Percentiles rank a stretch among this genome's conserved stretches.
Conservation (phyloP, 2,888 invertebrate species). For the Cephus pulcher region DNA sequence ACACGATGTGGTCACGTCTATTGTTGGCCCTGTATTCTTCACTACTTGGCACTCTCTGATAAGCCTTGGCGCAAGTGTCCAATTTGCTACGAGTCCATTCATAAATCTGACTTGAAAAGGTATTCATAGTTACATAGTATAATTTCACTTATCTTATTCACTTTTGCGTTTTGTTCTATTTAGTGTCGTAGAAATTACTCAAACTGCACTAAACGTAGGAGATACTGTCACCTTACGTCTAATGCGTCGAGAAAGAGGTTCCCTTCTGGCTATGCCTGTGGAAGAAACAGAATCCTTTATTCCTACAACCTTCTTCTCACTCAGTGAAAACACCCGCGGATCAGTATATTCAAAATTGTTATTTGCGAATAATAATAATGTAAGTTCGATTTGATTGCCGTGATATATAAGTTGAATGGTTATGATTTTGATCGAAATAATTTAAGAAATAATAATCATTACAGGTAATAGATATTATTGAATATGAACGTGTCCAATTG, state of each 20-base stretch:
- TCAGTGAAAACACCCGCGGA: conserved; percentile 68
- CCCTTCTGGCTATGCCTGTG: conserved; percentile 71
- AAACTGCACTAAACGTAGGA: conserved; percentile 71
- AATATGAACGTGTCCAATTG: conserved; percentile 77
- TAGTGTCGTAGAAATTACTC: conserved; percentile 73
- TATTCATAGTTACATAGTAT: conserved; percentile 55
- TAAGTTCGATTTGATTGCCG: conserved; percentile 52
- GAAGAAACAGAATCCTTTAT: conserved; percentile 50
- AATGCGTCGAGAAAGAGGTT: conserved; percentile 84
- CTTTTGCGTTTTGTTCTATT: conserved; percentile 22
- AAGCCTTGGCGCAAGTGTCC: conserved; percentile 88
- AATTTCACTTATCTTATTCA: conserved; percentile 45
- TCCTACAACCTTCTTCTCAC: conserved; percentile 57
- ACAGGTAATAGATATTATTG: conserved; percentile 77
- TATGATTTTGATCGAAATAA: neutral
- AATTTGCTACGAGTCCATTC: conserved; percentile 88
- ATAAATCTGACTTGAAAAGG: conserved; percentile 87
- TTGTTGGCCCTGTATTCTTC: conserved; percentile 95
- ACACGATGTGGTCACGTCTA: conserved; percentile 96
- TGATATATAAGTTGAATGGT: neutral
- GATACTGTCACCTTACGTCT: conserved; percentile 82
- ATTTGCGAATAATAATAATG: conserved; percentile 77
- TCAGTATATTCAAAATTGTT: conserved; percentile 83
- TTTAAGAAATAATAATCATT: conserved; percentile 17
- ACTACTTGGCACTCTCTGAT: conserved; percentile 89